Evolutionary conservation across 2,113 vertebrate genomes (phyloP).

Genomic region (Alosa alosa): DNA sequence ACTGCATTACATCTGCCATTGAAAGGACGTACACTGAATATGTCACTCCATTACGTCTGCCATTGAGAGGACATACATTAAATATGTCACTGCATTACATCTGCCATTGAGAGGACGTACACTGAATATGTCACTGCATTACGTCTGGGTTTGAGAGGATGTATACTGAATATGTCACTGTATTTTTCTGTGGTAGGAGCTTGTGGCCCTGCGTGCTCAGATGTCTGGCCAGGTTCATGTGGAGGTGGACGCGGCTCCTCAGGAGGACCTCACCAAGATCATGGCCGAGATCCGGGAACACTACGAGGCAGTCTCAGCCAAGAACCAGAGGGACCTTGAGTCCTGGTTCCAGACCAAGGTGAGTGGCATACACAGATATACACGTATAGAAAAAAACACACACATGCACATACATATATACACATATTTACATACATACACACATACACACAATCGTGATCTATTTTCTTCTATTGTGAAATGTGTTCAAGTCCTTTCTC

Average conservation of each 20-base stretch:
- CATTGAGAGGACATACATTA: too few relatives aligned
- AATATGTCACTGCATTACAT: neutral
- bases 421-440: neutral
- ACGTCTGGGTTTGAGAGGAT: too few relatives aligned
- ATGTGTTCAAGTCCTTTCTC: neutral
- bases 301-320: constrained; percentile 70
- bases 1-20: too few relatives aligned
- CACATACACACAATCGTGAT: neutral
- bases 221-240: constrained; percentile 50
- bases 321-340: constrained; percentile 68
- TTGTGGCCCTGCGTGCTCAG: constrained; percentile 2
- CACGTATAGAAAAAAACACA: neutral
- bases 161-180: neutral
- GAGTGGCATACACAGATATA: neutral
- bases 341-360: constrained; percentile 53
- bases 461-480: neutral
- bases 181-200: constrained; percentile 17
- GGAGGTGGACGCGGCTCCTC: constrained; percentile 52
- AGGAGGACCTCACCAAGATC: constrained; percentile 40
- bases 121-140: too few relatives aligned
- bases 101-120: too few relatives aligned
- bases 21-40: too few relatives aligned
- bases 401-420: neutral
- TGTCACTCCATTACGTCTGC: neutral
- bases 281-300: constrained; percentile 61